Base-by-base conservation (phyloP, 2,888 invertebrate genomes). In the Psylliodes chrysocephalus region DNA sequence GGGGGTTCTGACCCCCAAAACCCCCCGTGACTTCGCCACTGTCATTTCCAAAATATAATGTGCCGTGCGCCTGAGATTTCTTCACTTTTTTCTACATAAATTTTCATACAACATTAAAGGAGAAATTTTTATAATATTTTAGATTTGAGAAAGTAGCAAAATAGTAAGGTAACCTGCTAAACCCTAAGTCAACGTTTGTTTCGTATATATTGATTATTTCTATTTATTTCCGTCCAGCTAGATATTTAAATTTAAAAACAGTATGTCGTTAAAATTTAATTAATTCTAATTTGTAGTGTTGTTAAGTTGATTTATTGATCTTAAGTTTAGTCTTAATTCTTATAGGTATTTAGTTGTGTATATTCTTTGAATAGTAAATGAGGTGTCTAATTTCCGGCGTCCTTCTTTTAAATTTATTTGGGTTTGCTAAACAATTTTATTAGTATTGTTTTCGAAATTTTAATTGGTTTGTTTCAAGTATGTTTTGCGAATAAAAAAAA, bases 271-370 rank as follows among this genome's bases (percentile, higher is more conserved):
- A 47, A 46, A 18, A 57, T 57, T 57, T 35, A 47, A 57, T 35
- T 47, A 40, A 38, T 51, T 59, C 25, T 40, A 59, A 59, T 59
- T 59, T 59, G 57, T 59, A 12, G 40, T 14, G 49, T 40, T 59
- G 49, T 59, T 49, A 17, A 15, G 22, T 59, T 10, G 40, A 59
- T 59, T 59, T 59, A 59, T 59, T 17, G 49, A 4, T 59, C 15
- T 49, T 40, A 6, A 17, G 38, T 30, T 38, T 2, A 38, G 49
- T 59, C 59, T 49, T 28, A 51, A 59, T 59, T 40, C 25, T 51
- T 25, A 6, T 46, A 47, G 46, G 56, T 56, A 51, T 53, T 46
- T 46, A 46, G 22, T 22, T 46, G 10, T 19, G 46, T 46, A 46
- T 46, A 17, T 46, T 46, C 19, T 46, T 46, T 46, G 44, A 44